Conservation (phyloP, 2,888 invertebrate genomes). For the Hydroisotoma schaefferi region DNA sequence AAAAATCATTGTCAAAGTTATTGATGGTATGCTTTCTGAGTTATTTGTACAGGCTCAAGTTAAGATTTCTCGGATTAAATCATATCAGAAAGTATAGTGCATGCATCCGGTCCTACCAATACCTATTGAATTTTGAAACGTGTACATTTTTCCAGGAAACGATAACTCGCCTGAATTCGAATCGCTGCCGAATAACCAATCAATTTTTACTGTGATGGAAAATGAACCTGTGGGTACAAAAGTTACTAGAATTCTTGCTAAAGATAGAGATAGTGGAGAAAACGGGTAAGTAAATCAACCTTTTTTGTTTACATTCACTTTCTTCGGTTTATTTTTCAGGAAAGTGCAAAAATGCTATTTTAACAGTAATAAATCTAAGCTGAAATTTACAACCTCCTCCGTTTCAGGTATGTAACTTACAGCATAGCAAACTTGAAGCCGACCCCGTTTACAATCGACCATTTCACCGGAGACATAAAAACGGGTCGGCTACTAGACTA, state of each 20-base stretch:
- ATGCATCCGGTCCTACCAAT: too few relatives aligned
- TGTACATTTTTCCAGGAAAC: constrained; percentile 23
- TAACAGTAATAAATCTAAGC: too few relatives aligned
- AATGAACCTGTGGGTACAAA: constrained; percentile 81
- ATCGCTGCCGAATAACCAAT: constrained; percentile 38
- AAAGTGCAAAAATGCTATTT: too few relatives aligned
- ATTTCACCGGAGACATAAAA: constrained; percentile 84
- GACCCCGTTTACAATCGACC: constrained; percentile 93
- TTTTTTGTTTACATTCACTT: background rate
- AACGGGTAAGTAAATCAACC: constrained; percentile 52
- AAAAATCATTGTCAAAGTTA: constrained; percentile 80
- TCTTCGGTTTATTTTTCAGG: background rate
- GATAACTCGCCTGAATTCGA: constrained; percentile 57
- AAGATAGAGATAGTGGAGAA: constrained; percentile 86
- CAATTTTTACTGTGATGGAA: constrained; percentile 69
- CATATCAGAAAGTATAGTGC: too few relatives aligned
- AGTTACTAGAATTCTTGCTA: constrained; percentile 78
- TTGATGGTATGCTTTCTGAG: constrained; percentile 72
- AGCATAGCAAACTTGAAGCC: constrained; percentile 84
- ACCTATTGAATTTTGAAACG: too few relatives aligned
- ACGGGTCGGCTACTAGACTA: constrained; percentile 81
- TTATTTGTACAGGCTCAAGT: too few relatives aligned
- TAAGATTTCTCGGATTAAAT: too few relatives aligned
- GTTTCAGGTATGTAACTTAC: constrained; percentile 85
- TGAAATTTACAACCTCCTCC: background rate